phyloP scores from a whole-genome alignment of 2,113 vertebrate genomes.

The Rhadina sibilatrix region DNA sequence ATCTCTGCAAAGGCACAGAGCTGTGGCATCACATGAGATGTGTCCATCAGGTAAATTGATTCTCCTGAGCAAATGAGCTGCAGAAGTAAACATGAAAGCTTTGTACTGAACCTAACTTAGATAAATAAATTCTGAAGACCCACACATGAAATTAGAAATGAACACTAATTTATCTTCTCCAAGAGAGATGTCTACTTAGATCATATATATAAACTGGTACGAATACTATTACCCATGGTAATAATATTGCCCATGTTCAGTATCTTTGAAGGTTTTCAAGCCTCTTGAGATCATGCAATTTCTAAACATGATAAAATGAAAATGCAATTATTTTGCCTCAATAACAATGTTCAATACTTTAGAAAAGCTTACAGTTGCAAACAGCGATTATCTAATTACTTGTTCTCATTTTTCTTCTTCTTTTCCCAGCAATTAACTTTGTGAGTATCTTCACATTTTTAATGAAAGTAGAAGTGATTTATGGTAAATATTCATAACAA shows the following conservation, averaged over 20 bases:
- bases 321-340: neutral
- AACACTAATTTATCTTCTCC: neutral
- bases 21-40: neutral
- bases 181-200: neutral
- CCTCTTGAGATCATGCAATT: neutral
- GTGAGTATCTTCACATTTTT: neutral
- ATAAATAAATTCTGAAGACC: neutral
- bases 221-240: neutral
- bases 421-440: neutral
- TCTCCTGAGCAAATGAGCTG: neutral
- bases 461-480: neutral
- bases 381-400: neutral
- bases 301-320: neutral
- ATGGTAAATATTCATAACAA: neutral
- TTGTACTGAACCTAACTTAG: neutral
- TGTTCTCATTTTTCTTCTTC: neutral
- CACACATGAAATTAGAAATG: neutral
- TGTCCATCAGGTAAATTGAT: neutral
- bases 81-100: neutral
- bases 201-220: neutral
- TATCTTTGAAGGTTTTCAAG: neutral
- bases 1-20: neutral
- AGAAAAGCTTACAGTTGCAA: neutral
- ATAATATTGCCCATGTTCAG: neutral
- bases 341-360: neutral